phyloP scores from a whole-genome alignment of 2,113 vertebrate species.

The Mellivora capensis region DNA sequence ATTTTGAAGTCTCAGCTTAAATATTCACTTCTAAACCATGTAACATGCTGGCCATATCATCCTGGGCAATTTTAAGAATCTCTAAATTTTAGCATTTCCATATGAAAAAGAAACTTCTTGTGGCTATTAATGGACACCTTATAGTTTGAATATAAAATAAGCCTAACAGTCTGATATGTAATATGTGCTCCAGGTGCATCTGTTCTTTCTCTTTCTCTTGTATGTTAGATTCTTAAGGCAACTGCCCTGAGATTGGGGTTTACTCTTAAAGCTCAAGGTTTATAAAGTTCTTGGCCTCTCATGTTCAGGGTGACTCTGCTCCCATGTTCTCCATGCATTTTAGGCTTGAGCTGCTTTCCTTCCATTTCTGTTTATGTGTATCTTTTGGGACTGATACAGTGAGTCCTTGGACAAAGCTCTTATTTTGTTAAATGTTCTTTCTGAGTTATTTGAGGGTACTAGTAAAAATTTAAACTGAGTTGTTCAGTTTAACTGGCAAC shows the following conservation, averaged over 20 bases:
- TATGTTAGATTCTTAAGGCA: not conserved
- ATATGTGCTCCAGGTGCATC: not conserved
- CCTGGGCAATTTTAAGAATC: not conserved
- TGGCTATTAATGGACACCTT: not conserved
- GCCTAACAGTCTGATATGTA: slow-evolving; percentile 3
- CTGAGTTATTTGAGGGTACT: not conserved
- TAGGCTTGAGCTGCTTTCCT: not conserved
- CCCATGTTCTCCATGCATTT: not conserved
- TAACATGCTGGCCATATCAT: not conserved
- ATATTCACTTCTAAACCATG: not conserved
- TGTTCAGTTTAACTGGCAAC: not conserved
- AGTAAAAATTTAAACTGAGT: not conserved
- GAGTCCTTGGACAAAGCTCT: not conserved
- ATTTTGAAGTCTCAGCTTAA: not conserved
- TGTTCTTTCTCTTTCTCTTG: not conserved
- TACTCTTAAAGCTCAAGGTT: not conserved
- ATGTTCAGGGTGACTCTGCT: not conserved
- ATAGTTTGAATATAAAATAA: slow-evolving; percentile 59
- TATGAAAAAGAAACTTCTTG: slow-evolving; percentile 44
- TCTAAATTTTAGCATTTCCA: not conserved
- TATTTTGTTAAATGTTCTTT: not conserved
- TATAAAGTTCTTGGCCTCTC: not conserved
- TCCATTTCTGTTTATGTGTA: not conserved
- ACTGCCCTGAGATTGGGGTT: not conserved
- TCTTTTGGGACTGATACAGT: not conserved